phyloP scores from a whole-genome alignment of 64 coral and sea anemone genomes.

The Cladopsammia gracilis region DNA sequence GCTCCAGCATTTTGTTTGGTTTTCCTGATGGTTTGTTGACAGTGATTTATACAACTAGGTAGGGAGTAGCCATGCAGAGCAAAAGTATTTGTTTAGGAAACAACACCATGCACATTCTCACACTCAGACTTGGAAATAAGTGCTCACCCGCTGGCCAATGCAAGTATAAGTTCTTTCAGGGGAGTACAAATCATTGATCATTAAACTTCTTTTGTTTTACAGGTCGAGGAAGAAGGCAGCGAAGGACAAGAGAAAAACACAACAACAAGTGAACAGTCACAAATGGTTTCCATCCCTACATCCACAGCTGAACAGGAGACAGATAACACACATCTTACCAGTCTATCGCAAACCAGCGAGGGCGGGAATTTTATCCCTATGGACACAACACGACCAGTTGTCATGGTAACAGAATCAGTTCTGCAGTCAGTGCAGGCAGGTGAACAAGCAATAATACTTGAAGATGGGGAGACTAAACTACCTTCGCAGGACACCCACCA shows the following conservation, averaged over 20 bases:
- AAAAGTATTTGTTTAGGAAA: no score
- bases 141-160: no score
- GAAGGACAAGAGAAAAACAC: background rate
- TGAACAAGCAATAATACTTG: background rate
- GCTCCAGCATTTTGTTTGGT: no score
- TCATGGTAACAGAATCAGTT: conserved; percentile 31
- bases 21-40: no score
- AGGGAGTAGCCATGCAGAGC: no score
- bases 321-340: background rate
- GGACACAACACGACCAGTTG: conserved; percentile 12
- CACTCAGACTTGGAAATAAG: no score
- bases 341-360: background rate
- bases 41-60: no score
- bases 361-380: conserved; percentile 7
- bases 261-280: background rate
- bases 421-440: conserved; percentile 7
- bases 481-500: background rate
- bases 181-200: background rate
- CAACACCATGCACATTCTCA: no score
- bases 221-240: background rate
- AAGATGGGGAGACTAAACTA: background rate
- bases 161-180: no score
- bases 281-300: background rate
- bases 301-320: background rate
- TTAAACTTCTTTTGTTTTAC: background rate